Percentiles rank a stretch among this genome's conserved stretches.
phyloP scores from a whole-genome alignment of 2,797 vertebrate genomes.

The Coranthus polyacanthus region DNA sequence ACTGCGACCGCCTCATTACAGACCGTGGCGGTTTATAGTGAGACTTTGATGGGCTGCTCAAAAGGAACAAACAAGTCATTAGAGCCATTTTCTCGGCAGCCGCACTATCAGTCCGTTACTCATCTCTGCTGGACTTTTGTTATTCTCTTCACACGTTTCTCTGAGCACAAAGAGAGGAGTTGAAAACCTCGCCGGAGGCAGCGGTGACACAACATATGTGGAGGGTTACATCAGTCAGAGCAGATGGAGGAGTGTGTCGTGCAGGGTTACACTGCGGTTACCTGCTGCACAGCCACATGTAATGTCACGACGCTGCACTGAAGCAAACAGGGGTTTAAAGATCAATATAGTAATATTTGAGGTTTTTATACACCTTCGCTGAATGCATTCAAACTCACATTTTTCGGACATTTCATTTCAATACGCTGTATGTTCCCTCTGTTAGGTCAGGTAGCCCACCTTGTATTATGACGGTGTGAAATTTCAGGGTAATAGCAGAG shows the following conservation, averaged over 20 bases:
- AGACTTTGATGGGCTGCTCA: slow-evolving; percentile 54
- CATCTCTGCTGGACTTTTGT: slow-evolving; percentile 48
- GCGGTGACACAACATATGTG: slow-evolving; percentile 30
- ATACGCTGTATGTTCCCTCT: too few relatives aligned
- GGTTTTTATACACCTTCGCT: too few relatives aligned
- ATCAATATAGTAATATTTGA: neutral
- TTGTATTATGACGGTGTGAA: too few relatives aligned
- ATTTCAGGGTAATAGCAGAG: too few relatives aligned
- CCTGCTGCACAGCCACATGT: slow-evolving; percentile 23
- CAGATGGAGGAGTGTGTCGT: slow-evolving; percentile 36
- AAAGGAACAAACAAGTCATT: slow-evolving; percentile 67
- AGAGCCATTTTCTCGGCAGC: slow-evolving; percentile 44
- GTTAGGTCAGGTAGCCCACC: too few relatives aligned
- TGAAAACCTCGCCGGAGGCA: slow-evolving; percentile 15
- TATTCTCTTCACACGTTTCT: slow-evolving; percentile 45
- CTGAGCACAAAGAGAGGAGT: slow-evolving; percentile 28
- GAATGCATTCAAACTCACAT: too few relatives aligned
- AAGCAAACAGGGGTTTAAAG: neutral
- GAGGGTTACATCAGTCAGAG: slow-evolving; percentile 51
- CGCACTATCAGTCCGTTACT: neutral
- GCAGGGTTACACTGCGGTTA: slow-evolving; percentile 17
- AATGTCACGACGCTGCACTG: neutral
- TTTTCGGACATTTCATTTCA: too few relatives aligned
- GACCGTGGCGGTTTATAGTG: slow-evolving; percentile 10
- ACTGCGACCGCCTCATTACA: slow-evolving; percentile 37